Conservation (phyloP, 1,140 invertebrate genomes). For the Theocolax elegans region DNA sequence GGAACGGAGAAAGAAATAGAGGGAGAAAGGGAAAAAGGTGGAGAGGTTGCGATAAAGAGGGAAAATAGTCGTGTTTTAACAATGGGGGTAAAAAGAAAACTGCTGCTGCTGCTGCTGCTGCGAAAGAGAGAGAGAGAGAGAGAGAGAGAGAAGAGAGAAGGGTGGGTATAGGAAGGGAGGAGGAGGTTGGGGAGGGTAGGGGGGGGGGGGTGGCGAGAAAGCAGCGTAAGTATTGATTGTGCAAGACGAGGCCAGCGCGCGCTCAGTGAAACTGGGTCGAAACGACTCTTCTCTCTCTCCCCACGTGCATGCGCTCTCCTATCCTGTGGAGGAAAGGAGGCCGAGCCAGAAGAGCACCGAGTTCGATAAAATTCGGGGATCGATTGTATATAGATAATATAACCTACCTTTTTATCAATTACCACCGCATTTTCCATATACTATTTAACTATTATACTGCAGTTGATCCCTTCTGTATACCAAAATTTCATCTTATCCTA, state of each 20-base stretch:
- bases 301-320: background rate
- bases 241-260: slow-evolving; percentile 53
- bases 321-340: background rate
- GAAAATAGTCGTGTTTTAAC: background rate
- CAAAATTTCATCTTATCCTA: too few species aligned
- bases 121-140: slow-evolving; percentile 6
- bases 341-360: background rate
- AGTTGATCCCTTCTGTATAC: too few species aligned
- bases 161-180: background rate
- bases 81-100: slow-evolving; percentile 5
- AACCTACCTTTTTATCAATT: too few species aligned
- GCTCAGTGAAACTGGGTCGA: slow-evolving; percentile 65
- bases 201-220: slow-evolving; percentile 21
- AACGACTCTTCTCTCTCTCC: slow-evolving; percentile 49
- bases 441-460: too few species aligned
- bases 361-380: too few species aligned
- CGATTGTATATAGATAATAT: too few species aligned
- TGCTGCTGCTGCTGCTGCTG: too few species aligned
- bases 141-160: slow-evolving; percentile 26
- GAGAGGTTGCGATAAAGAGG: background rate
- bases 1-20: background rate
- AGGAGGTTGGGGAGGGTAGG: background rate
- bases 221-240: slow-evolving; percentile 60
- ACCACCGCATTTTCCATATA: too few species aligned
- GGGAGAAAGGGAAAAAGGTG: background rate